Evolutionary conservation across 1,140 invertebrate species (phyloP), one percentile per base, ranked within the genome.

Genomic region (Belonocnema kinseyi): DNA sequence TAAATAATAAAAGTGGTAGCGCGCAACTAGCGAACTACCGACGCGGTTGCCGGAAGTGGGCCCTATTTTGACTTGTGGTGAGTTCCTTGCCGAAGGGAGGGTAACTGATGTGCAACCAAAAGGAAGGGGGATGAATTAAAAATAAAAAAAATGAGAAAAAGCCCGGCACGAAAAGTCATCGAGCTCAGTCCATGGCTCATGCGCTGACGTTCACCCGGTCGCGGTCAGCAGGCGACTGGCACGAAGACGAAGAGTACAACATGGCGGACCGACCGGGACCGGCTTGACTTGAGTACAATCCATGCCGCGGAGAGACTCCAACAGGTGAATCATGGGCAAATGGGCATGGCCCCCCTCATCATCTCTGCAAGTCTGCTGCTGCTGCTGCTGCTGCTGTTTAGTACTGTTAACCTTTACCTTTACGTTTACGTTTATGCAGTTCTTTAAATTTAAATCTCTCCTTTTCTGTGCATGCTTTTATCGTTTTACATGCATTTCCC

Each of bases 171-270:
- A 80, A 77, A 72, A 71, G 75, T 79, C 80, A 75, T 83, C 52
- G 33, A 73, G 76, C 77, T 78, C 79, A 86, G 78, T 86, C 85
- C 86, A 88, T 88, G 81, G 82, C 81, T 86, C 82, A 76, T 83
- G 80, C 78, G 77, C 51, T 82, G 78, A 86, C 77, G 74, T 85
- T 77, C 14, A 87, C 85, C 82, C 88, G 88, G 87, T 89, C 88
- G 88, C 89, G 87, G 85, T 88, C 89, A 87, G 83, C 85, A 85
- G 84, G 87, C 88, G 86, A 90, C 88, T 90, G 82, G 73, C 83
- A 11, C 73, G 56, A 46, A 70, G 72, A 26, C 51, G 75, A 61
- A 72, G 72, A 52, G n/a, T 66, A 54, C 74, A 81, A 78, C 73
- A 78, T 78, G 80, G 80, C 80, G 75, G 73, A 82, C 70, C 40